Conservation (phyloP, 2,888 invertebrate species). For the Halocaridina rubra region DNA sequence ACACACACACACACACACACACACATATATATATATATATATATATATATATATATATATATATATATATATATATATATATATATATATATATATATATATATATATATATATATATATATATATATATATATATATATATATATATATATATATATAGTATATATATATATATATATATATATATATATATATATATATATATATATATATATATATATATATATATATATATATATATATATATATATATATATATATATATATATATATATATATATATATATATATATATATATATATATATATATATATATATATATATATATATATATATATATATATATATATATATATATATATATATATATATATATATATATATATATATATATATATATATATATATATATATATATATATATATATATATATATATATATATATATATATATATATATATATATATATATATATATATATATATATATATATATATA, state of each 20-base stretch:
- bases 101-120: background rate
- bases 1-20: background rate
- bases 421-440: background rate
- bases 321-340: background rate
- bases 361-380: background rate
- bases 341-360: background rate
- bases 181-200: background rate
- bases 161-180: background rate
- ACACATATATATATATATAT: background rate
- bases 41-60: background rate
- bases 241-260: background rate
- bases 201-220: background rate
- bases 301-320: background rate
- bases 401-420: background rate
- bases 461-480: background rate
- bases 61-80: background rate
- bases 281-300: background rate
- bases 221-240: background rate
- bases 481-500: background rate
- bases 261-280: background rate
- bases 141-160: background rate
- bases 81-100: background rate
- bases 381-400: background rate
- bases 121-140: background rate
- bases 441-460: background rate